Evolutionary conservation across 2,113 vertebrate genomes (phyloP), one percentile per base, ranked within the genome.

Genomic region (Melanerpes formicivorus): DNA sequence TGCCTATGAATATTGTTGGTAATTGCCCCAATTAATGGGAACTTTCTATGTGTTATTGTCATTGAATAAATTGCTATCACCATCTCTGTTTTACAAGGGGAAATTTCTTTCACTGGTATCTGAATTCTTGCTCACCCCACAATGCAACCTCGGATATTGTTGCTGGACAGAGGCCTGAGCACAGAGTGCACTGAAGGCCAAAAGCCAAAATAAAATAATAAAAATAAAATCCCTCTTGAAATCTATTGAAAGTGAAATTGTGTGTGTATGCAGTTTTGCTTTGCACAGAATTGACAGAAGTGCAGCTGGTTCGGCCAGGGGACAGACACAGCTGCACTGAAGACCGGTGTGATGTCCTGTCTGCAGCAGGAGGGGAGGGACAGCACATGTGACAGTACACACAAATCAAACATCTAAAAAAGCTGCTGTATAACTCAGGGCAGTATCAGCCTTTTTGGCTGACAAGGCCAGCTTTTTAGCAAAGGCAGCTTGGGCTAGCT

Each of bases 261-360:
- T 50, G 52, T 44, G 27, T 37, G 23, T 29, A 26, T 75, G 27
- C 84, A 87, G 12, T 34, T 79, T 62, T 92, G 21, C 48, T 91
- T 44, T 89, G 79, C 4, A 1, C 10, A 19, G n/a, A 10, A 19
- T 8, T 80, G 30, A 71, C 56, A 27, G 26, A 81, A 87, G 13
- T 13, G 52, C 17, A 48, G 37, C 26, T 84, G 56, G 27, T 73
- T 89, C 1, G 2, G 42, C 25, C 56, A 59, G 64, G 27, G 48
- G 71, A 12, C 48, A 82, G 19, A 60, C 18, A 0, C 18, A 26
- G 3, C 42, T 55, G 23, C 25, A 25, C 37, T 81, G 76, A 77
- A 16, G 18, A 54, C 34, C 5, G 3, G 2, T 6, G 17, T 19
- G 50, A 34, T 32, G 26, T 9, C 15, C 32, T 0, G 0, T 23